Evolutionary conservation across 2,797 vertebrate species (phyloP).

Genomic region (Anguilla pacifica): DNA sequence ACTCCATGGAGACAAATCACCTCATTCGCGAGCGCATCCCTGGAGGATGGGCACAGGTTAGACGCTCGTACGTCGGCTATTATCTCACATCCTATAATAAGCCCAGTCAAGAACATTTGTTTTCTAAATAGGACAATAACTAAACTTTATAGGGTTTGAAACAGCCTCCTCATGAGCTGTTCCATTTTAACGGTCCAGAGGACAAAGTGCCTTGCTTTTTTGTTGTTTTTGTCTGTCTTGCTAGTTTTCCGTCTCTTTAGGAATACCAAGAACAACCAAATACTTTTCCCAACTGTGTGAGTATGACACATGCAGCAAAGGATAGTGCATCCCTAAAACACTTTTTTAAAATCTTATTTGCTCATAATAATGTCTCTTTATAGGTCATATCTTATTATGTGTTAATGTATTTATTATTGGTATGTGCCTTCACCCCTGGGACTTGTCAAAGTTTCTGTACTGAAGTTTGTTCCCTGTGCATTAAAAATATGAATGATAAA

Average conservation of each 20-base stretch:
- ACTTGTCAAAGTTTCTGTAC: not conserved
- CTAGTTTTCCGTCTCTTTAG: constrained; percentile 20
- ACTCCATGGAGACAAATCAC: constrained; percentile 16
- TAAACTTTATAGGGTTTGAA: constrained; percentile 14
- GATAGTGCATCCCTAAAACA: not conserved
- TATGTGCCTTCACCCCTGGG: not conserved
- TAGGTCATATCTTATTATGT: not conserved
- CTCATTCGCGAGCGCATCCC: not conserved
- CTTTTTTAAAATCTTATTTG: not conserved
- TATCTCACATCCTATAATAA: constrained; percentile 22
- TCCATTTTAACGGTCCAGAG: constrained; percentile 22
- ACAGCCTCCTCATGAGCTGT: not conserved
- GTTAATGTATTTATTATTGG: not conserved
- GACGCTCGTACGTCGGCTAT: not conserved
- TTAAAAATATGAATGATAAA: not conserved
- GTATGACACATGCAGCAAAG: not conserved
- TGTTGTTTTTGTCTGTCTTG: not conserved
- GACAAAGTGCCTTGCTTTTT: not conserved
- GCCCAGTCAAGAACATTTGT: not conserved
- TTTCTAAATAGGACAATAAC: constrained; percentile 28
- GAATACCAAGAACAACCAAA: constrained; percentile 8
- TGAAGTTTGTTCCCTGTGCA: not conserved
- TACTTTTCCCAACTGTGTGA: not conserved
- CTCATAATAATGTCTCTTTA: not conserved
- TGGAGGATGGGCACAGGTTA: constrained; percentile 15